phyloP scores from a whole-genome alignment of 2,888 invertebrate genomes.

The Steinernema hermaphroditum region DNA sequence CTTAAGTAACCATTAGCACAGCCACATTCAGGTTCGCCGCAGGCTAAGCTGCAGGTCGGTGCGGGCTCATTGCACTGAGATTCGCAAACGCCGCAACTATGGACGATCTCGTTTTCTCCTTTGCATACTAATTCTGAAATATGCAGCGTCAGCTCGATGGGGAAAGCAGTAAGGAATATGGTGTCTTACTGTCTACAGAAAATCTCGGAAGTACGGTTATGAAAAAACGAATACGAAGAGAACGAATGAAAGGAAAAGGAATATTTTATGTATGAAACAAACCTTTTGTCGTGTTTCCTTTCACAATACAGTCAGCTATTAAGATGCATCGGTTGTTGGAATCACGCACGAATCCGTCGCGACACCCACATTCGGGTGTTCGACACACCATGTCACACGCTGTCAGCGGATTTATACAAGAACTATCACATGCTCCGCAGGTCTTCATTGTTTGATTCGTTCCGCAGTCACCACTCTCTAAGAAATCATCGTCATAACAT shows the following conservation, averaged over 20 bases:
- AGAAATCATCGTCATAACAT: neutral
- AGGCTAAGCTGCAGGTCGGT: conserved; percentile 32
- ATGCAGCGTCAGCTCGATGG: too few relatives aligned
- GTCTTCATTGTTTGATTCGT: conserved; percentile 12
- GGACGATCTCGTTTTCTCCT: conserved; percentile 33
- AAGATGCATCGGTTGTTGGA: conserved; percentile 21
- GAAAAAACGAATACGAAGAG: too few relatives aligned
- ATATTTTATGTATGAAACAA: too few relatives aligned
- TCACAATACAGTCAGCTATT: neutral
- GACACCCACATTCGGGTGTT: conserved; percentile 38
- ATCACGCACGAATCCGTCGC: conserved; percentile 30
- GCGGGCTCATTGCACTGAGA: conserved; percentile 30
- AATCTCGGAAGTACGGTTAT: too few relatives aligned
- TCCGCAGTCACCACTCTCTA: neutral
- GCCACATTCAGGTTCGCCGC: conserved; percentile 36
- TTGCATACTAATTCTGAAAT: conserved; percentile 10
- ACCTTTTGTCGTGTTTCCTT: conserved; percentile 13
- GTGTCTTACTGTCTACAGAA: too few relatives aligned
- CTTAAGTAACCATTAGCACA: conserved; percentile 34
- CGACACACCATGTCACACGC: conserved; percentile 37
- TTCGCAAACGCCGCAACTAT: conserved; percentile 38
- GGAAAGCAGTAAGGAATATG: too few relatives aligned
- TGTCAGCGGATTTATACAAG: conserved; percentile 21
- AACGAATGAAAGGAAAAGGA: too few relatives aligned
- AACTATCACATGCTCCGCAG: conserved; percentile 20